Percentiles rank a stretch among this genome's conserved stretches.
phyloP scores from a whole-genome alignment of 2,888 invertebrate species.

The Eremobia ochroleuca region DNA sequence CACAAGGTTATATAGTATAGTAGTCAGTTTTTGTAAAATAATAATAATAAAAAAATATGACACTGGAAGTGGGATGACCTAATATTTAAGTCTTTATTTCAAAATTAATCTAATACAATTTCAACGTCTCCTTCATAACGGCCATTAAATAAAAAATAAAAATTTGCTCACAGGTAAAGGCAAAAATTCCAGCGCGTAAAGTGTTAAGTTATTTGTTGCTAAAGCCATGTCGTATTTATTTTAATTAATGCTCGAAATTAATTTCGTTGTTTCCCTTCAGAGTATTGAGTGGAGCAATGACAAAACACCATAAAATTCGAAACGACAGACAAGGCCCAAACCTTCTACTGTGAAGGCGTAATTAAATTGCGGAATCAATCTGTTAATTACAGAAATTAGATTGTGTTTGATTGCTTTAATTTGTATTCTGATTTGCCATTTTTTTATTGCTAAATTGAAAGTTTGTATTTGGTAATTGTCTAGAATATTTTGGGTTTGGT shows the following conservation, averaged over 20 bases:
- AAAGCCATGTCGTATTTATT: conserved; percentile 44
- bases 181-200: conserved; percentile 2
- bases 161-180: not conserved
- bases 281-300: conserved; percentile 57
- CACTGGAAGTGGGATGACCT: too few relatives aligned
- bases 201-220: conserved; percentile 22
- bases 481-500: not conserved
- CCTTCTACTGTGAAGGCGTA: conserved; percentile 56
- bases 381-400: conserved; percentile 69
- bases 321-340: conserved; percentile 44
- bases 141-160: too few relatives aligned
- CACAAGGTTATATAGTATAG: too few relatives aligned
- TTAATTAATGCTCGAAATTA: conserved; percentile 59
- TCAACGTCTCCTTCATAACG: not conserved
- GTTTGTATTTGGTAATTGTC: conserved; percentile 18
- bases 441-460: conserved; percentile 41
- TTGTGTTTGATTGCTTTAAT: conserved; percentile 64
- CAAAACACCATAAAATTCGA: conserved; percentile 70
- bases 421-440: conserved; percentile 55
- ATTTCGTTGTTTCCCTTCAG: conserved; percentile 47
- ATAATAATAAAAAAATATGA: too few relatives aligned
- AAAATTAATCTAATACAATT: not conserved
- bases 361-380: conserved; percentile 70
- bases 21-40: too few relatives aligned
- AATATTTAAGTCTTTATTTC: too few relatives aligned